Percentiles rank a stretch among this genome's conserved stretches.
These are phyloP conservation scores for Amphiprion clarkii DNA, from an alignment of 2,797 vertebrate species.

Conservation along the genomic window DNA sequence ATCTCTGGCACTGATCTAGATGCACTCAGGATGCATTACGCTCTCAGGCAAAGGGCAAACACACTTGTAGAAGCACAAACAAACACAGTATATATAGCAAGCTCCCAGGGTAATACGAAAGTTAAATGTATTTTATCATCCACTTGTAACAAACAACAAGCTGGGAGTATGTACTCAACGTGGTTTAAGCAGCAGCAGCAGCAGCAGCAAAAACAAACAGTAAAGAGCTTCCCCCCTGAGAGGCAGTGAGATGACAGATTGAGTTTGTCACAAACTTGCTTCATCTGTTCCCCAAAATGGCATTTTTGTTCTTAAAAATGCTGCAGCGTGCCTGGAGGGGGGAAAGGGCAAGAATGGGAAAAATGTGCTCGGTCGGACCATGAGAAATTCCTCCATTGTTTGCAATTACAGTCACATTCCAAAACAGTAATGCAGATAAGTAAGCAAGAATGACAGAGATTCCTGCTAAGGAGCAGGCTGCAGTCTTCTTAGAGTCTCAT, in stretches of 20 bases:
- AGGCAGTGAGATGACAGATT: conserved; percentile 43
- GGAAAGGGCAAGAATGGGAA: conserved; percentile 64
- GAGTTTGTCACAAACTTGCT: conserved; percentile 29
- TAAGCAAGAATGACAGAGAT: conserved; percentile 11
- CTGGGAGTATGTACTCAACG: conserved; percentile 28
- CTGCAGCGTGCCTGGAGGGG: conserved; percentile 28
- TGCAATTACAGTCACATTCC: conserved; percentile 71
- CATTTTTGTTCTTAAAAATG: conserved; percentile 63
- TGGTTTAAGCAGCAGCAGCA: conserved; percentile 31
- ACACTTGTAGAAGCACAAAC: conserved; percentile 27
- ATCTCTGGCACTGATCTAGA: conserved; percentile 23
- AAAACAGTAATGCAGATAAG: conserved; percentile 42
- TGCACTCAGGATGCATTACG: conserved; percentile 12
- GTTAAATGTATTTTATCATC: conserved; percentile 43
- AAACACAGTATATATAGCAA: conserved; percentile 18
- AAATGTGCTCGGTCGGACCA: conserved; percentile 62
- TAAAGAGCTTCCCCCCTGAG: conserved; percentile 28
- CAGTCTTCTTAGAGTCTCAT: conserved; percentile 41
- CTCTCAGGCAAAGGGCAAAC: conserved; percentile 24
- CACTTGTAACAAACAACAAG: conserved; percentile 32
- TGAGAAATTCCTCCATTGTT: conserved; percentile 77
- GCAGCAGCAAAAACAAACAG: conserved; percentile 52
- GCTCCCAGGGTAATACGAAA: conserved; percentile 25
- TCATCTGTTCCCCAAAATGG: conserved; percentile 64
- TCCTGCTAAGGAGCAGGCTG: conserved; percentile 31